Evolutionary conservation across 2,797 vertebrate species (phyloP), one percentile per base, ranked within the genome.

Genomic region (Melopsittacus undulatus): DNA sequence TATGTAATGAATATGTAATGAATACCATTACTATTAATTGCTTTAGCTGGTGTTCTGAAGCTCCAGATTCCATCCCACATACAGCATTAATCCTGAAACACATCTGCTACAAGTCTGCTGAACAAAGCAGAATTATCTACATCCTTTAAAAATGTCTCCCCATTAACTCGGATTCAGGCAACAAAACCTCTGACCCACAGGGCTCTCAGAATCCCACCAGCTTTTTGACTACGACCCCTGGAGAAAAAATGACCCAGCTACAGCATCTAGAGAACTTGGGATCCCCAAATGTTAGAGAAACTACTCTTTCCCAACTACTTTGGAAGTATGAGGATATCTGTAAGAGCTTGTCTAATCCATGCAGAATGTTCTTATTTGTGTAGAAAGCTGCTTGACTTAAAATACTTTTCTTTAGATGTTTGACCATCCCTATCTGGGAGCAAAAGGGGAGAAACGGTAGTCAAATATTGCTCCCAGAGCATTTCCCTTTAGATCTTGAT

Each of bases 21-120:
- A 96, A 96, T 89, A 97, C 90, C 95, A 96, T 91, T 79, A 96
- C 91, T 94, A 95, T 96, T 97, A 97, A 97, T 97, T 97, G 95
- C 97, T 92, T 90, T 92, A 86, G 59, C 80, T 91, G 83, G 91
- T 89, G 80, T 94, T 75, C 86, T 94, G 91, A 95, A 95, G 95
- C 88, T 93, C 91, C 90, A 93, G 66, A 83, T 93, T 85, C 91
- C 93, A 94, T 79, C 95, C 96, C 87, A 97, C 91, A 68, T 86
- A 69, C 45, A 92, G 85, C 51, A 70, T 46, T 89, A 91, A 95
- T 87, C 92, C 89, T 90, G 83, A 91, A 95, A 89, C 82, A 95
- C 90, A 94, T 85, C 89, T 87, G 90, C 77, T 91, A 22, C 82
- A 81, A 93, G 89, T 90, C 54, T 68, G 79, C 73, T 9, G 66